Conservation (phyloP, 2,113 vertebrate species). For the Albula glossodonta region DNA sequence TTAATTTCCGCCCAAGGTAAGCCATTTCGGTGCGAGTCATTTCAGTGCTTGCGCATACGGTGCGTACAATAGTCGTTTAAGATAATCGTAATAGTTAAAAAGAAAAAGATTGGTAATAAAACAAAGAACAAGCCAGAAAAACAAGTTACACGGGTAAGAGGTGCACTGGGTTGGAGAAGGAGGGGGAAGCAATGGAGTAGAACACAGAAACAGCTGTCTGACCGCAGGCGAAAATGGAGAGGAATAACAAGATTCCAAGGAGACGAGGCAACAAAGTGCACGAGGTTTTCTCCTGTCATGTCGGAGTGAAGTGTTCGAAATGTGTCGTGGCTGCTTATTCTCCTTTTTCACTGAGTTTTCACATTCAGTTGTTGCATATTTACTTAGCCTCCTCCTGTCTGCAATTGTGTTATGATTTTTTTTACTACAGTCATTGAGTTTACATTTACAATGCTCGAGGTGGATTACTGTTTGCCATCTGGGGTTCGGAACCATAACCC, state of each 20-base stretch:
- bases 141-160: not conserved
- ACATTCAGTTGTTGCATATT: too few species aligned
- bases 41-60: not conserved
- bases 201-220: conserved; percentile 53
- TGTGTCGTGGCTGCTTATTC: too few species aligned
- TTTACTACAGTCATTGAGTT: too few species aligned
- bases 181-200: conserved; percentile 31
- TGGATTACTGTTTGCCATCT: not conserved
- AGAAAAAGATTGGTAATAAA: conserved; percentile 13
- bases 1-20: not conserved
- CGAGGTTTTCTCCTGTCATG: not conserved
- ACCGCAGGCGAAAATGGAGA: conserved; percentile 49
- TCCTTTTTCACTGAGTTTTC: too few species aligned
- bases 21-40: not conserved
- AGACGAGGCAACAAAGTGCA: not conserved
- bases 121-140: conserved; percentile 24
- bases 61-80: not conserved
- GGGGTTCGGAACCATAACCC: not conserved
- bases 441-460: not conserved
- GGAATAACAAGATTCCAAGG: conserved; percentile 37
- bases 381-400: too few species aligned
- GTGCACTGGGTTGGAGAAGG: conserved; percentile 1
- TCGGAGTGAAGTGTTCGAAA: too few species aligned
- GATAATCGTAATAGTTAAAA: not conserved
- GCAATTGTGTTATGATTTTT: too few species aligned